Conservation (phyloP, 2,113 vertebrate genomes). For the Mastomys coucha region DNA sequence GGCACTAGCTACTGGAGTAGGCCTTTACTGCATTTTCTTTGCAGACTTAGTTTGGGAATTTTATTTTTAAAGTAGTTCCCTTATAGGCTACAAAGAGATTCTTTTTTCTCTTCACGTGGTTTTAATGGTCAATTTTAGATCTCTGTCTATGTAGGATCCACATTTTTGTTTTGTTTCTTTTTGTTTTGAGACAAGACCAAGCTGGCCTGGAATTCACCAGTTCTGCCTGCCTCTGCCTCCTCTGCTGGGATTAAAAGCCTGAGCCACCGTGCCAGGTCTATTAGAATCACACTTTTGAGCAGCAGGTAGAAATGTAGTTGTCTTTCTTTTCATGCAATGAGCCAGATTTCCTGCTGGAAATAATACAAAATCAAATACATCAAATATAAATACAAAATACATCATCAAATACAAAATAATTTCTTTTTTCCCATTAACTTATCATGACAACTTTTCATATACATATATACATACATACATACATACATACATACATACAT, state of each 20-base stretch:
- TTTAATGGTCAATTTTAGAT: constrained; percentile 36
- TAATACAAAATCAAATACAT: no score
- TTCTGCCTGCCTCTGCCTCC: not conserved
- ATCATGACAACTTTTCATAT: not conserved
- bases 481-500: not conserved
- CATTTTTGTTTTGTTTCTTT: not conserved
- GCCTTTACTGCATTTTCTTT: not conserved
- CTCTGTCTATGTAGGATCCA: constrained; percentile 47
- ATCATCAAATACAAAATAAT: constrained; percentile 43
- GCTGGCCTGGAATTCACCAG: not conserved
- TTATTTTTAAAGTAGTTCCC: constrained; percentile 32
- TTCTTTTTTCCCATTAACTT: constrained; percentile 38
- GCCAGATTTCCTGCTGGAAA: constrained; percentile 11
- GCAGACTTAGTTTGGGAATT: not conserved
- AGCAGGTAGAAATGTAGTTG: constrained; percentile 13
- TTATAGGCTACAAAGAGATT: constrained; percentile 32
- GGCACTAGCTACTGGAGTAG: not conserved
- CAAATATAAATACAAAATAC: no score
- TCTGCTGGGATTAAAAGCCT: not conserved
- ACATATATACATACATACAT: not conserved
- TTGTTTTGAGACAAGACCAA: not conserved
- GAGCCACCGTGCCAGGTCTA: not conserved
- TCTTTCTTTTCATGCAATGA: constrained; percentile 42
- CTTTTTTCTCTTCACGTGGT: constrained; percentile 26
- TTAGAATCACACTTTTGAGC: constrained; percentile 14